Conservation (phyloP, 2,888 invertebrate genomes). For the Punctoribates punctum region DNA sequence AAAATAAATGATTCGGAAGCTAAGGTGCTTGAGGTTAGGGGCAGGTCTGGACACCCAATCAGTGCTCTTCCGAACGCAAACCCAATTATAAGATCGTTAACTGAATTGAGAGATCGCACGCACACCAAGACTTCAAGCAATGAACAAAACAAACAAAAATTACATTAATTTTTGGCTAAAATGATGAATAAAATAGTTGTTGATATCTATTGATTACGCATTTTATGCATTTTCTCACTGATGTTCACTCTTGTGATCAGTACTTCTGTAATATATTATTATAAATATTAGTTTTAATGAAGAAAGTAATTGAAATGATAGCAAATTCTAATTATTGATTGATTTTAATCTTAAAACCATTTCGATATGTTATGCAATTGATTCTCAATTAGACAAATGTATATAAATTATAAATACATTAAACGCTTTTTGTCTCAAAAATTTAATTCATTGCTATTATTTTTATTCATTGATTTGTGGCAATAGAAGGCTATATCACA, state of each 20-base stretch:
- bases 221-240: not conserved
- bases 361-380: slow-evolving; percentile 27
- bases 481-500: too few species aligned
- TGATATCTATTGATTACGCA: slow-evolving; percentile 25
- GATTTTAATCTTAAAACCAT: slow-evolving; percentile 6
- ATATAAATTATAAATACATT: too few species aligned
- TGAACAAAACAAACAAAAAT: not conserved
- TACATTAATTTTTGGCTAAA: not conserved
- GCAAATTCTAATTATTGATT: not conserved
- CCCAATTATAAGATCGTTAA: not conserved
- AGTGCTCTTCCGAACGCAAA: not conserved
- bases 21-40: slow-evolving; percentile 1
- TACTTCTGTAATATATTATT: slow-evolving; percentile 5
- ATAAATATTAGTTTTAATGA: slow-evolving; percentile 25
- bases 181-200: not conserved
- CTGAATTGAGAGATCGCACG: slow-evolving; percentile 8
- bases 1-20: slow-evolving; percentile 1
- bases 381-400: not conserved
- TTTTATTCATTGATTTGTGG: too few species aligned
- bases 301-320: not conserved
- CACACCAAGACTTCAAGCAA: not conserved
- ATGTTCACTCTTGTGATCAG: not conserved
- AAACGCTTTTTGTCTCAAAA: too few species aligned
- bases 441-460: too few species aligned
- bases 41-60: not conserved